Conservation (phyloP, 2,113 vertebrate genomes). For the Clarias batrachus region DNA sequence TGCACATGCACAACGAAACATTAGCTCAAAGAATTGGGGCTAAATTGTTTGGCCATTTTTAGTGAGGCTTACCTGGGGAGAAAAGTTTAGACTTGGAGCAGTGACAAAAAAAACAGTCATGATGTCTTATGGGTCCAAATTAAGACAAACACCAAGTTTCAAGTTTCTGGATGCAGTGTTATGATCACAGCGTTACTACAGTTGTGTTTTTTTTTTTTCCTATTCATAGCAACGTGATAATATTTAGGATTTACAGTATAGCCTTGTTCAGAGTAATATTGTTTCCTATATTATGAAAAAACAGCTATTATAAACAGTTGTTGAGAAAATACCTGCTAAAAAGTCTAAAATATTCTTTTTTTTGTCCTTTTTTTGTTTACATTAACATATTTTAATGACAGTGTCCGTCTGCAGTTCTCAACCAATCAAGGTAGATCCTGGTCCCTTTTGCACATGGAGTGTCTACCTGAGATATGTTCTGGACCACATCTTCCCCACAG, state of each 20-base stretch:
- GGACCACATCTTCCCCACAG: conserved; percentile 94
- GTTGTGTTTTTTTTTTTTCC: too few relatives aligned
- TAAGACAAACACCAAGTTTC: too few relatives aligned
- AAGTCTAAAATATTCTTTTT: background rate
- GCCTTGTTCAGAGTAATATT: background rate
- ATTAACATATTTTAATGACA: conserved; percentile 51
- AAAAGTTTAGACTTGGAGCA: too few relatives aligned
- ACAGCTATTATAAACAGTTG: background rate
- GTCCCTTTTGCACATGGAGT: conserved; percentile 91
- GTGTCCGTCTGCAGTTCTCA: conserved; percentile 92
- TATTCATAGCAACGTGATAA: background rate
- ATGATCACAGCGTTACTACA: too few relatives aligned
- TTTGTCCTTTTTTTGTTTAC: conserved; percentile 11
- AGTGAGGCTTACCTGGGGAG: too few relatives aligned
- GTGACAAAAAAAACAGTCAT: too few relatives aligned
- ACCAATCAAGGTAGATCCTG: conserved; percentile 93
- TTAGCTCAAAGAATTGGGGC: too few relatives aligned
- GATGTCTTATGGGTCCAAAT: too few relatives aligned
- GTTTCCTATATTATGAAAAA: background rate
- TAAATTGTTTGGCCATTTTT: too few relatives aligned
- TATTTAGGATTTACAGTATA: background rate
- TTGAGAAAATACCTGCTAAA: background rate
- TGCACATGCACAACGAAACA: too few relatives aligned
- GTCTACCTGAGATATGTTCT: conserved; percentile 89
- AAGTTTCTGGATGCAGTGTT: too few relatives aligned